A percentile compares a stretch with the other conserved stretches of the same genome.
Evolutionary conservation across 2,888 invertebrate species (phyloP).

Genomic region (Hoplodrina ambigua): DNA sequence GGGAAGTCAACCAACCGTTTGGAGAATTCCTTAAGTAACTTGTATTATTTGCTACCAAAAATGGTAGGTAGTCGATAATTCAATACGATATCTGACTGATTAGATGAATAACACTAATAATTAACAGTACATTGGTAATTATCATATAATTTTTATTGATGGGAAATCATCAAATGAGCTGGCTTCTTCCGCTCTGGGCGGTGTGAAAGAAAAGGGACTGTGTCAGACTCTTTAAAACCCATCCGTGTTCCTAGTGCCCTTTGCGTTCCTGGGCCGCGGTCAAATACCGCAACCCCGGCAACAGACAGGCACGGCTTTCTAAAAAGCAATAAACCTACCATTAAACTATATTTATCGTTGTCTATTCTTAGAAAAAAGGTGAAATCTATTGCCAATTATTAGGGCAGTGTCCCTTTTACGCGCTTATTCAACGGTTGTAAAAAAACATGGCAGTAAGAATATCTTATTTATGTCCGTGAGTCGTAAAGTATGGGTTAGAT

Average conservation of each 20-base stretch:
- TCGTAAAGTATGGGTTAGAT: constrained; percentile 37
- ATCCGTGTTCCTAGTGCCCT: too few relatives aligned
- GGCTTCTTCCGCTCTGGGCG: too few relatives aligned
- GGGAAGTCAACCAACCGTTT: too few relatives aligned
- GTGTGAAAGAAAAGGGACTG: too few relatives aligned
- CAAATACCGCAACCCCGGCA: not conserved
- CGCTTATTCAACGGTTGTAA: constrained; percentile 29
- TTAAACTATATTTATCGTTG: constrained; percentile 54
- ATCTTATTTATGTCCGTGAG: constrained; percentile 35
- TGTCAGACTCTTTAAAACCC: too few relatives aligned
- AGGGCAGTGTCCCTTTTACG: constrained; percentile 37
- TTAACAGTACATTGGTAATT: too few relatives aligned
- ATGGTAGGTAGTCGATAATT: too few relatives aligned
- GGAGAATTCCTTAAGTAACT: too few relatives aligned
- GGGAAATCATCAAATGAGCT: too few relatives aligned
- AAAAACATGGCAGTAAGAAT: constrained; percentile 25
- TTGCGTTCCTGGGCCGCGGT: too few relatives aligned
- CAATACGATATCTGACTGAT: too few relatives aligned
- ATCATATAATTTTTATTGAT: too few relatives aligned
- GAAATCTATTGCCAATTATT: constrained; percentile 54
- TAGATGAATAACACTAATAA: not conserved
- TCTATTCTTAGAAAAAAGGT: constrained; percentile 50
- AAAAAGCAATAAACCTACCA: constrained; percentile 49
- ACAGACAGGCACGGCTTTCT: constrained; percentile 24
- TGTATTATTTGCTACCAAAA: not conserved